Percentiles rank a stretch among this genome's conserved stretches.
These are phyloP conservation scores for Dicyrtomina minuta DNA, from an alignment of 2,888 invertebrate species.

Conservation along the genomic window DNA sequence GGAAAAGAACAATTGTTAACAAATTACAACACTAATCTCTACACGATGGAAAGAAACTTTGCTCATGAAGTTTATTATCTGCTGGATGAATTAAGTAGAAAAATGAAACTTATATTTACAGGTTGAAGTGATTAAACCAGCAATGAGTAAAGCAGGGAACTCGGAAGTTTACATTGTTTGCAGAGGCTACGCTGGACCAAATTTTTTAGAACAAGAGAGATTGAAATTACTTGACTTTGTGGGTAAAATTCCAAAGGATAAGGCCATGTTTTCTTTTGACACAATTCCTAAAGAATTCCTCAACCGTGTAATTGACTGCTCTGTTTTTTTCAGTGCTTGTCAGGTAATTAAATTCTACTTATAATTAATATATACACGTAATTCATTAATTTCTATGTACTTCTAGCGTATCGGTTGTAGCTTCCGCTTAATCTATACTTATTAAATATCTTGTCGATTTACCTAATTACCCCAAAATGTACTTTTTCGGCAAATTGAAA, in stretches of 20 bases:
- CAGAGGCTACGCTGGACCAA: conserved; percentile 63
- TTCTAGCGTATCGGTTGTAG: too few relatives aligned
- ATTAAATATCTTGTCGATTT: too few relatives aligned
- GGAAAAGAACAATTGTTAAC: too few relatives aligned
- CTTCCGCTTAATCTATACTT: too few relatives aligned
- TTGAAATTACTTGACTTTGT: conserved; percentile 57
- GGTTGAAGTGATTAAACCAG: conserved; percentile 81
- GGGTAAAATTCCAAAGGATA: conserved; percentile 30
- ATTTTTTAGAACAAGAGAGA: conserved; percentile 58
- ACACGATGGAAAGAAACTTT: background rate
- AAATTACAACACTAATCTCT: too few relatives aligned
- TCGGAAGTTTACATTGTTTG: conserved; percentile 89
- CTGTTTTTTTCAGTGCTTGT: conserved; percentile 17
- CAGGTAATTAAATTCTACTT: background rate
- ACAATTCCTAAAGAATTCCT: conserved; percentile 20
- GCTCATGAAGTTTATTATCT: too few relatives aligned
- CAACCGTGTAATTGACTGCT: conserved; percentile 14
- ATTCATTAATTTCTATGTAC: too few relatives aligned
- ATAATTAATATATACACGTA: background rate
- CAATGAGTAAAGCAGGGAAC: conserved; percentile 91
- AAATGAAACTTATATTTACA: too few relatives aligned
- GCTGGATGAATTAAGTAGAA: too few relatives aligned
- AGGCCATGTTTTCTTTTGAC: conserved; percentile 15
- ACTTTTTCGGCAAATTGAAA: too few relatives aligned
- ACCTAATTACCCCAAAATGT: too few relatives aligned